These are phyloP conservation scores for Brachynemurus nebulosus DNA, from an alignment of 2,888 invertebrate genomes.

Conservation along the genomic window DNA sequence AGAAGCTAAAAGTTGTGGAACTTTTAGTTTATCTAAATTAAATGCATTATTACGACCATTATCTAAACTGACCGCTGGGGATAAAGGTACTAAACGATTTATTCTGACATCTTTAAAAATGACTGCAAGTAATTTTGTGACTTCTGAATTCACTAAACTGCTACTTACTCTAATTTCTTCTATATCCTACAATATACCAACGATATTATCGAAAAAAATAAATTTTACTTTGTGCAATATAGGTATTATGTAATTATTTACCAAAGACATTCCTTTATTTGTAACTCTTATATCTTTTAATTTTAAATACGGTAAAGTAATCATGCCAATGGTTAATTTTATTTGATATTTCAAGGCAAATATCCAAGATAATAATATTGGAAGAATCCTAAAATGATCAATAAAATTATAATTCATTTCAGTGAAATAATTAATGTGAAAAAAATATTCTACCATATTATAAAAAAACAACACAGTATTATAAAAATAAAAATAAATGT, in stretches of 20 bases:
- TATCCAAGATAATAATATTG: constrained; percentile 62
- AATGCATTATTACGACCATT: constrained; percentile 30
- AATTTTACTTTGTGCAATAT: constrained; percentile 1
- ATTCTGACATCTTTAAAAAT: constrained; percentile 69
- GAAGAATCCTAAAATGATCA: constrained; percentile 51
- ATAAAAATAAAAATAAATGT: not conserved
- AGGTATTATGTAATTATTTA: constrained; percentile 42
- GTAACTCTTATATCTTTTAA: constrained; percentile 67
- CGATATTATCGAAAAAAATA: not conserved
- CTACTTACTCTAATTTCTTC: constrained; percentile 74
- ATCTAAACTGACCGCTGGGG: constrained; percentile 25
- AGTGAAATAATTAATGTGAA: not conserved
- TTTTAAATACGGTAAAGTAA: constrained; percentile 65
- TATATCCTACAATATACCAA: constrained; percentile 48
- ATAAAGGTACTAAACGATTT: constrained; percentile 51
- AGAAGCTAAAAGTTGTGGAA: constrained; percentile 65
- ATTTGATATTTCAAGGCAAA: constrained; percentile 68
- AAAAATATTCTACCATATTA: not conserved
- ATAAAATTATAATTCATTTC: not conserved
- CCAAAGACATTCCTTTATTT: constrained; percentile 64
- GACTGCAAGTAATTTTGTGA: constrained; percentile 69
- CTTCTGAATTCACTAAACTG: constrained; percentile 77
- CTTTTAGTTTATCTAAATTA: constrained; percentile 60
- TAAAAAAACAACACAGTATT: not conserved
- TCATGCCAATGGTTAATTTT: constrained; percentile 64